These are phyloP conservation scores for Parauchenoglanis ngamensis DNA, from an alignment of 2,797 vertebrate genomes.

Conservation along the genomic window DNA sequence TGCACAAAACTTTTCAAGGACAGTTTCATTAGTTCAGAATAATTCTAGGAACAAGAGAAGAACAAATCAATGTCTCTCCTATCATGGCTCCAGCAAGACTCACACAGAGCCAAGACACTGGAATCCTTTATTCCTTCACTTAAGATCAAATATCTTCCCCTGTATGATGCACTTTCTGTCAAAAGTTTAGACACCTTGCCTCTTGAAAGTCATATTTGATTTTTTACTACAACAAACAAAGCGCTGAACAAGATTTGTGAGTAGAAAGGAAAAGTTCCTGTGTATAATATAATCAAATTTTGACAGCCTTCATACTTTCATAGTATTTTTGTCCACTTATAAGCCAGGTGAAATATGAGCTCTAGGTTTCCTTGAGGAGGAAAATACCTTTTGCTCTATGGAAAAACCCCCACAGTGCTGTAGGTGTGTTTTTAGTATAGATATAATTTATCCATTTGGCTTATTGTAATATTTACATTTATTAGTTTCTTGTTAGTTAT, in stretches of 20 bases:
- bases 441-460: background rate
- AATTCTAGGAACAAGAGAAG: conserved; percentile 28
- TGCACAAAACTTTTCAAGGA: conserved; percentile 21
- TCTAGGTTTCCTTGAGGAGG: background rate
- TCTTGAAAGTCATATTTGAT: background rate
- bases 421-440: background rate
- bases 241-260: background rate
- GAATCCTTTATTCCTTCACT: background rate
- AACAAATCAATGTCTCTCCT: conserved; percentile 33
- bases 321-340: background rate
- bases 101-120: background rate
- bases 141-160: background rate
- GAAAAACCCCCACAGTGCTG: too few relatives aligned
- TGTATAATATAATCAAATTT: background rate
- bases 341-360: background rate
- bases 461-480: background rate
- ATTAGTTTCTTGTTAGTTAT: background rate
- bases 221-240: background rate
- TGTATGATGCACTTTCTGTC: background rate
- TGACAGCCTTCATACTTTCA: background rate
- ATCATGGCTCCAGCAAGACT: conserved; percentile 31
- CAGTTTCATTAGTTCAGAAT: conserved; percentile 30
- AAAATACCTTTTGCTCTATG: background rate
- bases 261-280: background rate
- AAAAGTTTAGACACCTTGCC: background rate